A percentile compares a stretch with the other conserved stretches of the same genome.
Evolutionary conservation across 37 sponge, comb jelly and placozoan genomes (phyloP).

Genomic region (Crambe crambe): DNA sequence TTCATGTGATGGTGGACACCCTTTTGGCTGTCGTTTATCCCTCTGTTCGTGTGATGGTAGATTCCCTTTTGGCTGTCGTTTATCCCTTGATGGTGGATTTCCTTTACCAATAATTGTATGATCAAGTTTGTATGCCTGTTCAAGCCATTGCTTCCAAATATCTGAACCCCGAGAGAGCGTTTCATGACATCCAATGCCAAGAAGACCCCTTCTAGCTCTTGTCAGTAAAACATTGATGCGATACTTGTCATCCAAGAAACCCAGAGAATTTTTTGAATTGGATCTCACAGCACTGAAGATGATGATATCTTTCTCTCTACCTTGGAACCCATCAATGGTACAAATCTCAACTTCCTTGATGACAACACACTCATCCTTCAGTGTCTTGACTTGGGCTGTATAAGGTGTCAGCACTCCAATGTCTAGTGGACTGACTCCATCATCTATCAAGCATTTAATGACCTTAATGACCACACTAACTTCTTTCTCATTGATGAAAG

Average conservation of each 20-base stretch:
- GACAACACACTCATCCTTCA: constrained; percentile 29
- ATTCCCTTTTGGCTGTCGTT: too few relatives aligned
- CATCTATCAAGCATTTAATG: constrained; percentile 22
- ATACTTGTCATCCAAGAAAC: constrained; percentile 53
- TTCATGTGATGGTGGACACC: too few relatives aligned
- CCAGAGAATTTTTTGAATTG: constrained; percentile 36
- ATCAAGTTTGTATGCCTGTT: too few relatives aligned
- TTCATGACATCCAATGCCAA: constrained; percentile 61
- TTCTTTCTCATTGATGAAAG: constrained; percentile 56
- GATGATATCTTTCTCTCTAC: constrained; percentile 75
- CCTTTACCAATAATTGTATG: too few relatives aligned
- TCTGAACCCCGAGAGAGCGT: too few relatives aligned
- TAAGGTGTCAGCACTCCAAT: constrained; percentile 80
- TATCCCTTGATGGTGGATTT: too few relatives aligned
- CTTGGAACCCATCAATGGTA: constrained; percentile 77
- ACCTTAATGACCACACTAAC: constrained; percentile 49
- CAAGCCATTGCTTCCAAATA: too few relatives aligned
- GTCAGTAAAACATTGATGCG: constrained; percentile 80
- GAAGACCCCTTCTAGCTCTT: constrained; percentile 62
- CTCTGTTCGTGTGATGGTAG: too few relatives aligned
- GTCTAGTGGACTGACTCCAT: constrained; percentile 26
- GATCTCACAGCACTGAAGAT: constrained; percentile 73
- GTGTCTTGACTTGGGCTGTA: constrained; percentile 64
- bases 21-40: too few relatives aligned
- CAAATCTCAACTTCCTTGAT: constrained; percentile 35